phyloP scores from a whole-genome alignment of 2,888 invertebrate species.

The Imbricaverruca yamaguchii region DNA sequence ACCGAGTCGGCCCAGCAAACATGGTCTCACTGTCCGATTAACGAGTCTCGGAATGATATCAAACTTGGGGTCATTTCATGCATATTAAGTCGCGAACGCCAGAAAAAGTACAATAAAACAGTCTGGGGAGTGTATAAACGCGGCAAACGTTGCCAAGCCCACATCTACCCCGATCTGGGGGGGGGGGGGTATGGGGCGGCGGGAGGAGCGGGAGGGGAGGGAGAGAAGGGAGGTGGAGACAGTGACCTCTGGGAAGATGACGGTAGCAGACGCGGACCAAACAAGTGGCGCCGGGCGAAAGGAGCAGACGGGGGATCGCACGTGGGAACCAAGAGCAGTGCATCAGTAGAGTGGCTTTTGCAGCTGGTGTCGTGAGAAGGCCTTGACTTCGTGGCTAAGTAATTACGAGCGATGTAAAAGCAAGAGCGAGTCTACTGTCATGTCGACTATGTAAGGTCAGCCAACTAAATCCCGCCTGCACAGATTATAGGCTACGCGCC shows the following conservation, averaged over 20 bases:
- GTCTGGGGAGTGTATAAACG: constrained; percentile 15
- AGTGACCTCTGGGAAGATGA: not conserved
- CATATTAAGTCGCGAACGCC: constrained; percentile 16
- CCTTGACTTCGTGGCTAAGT: too few relatives aligned
- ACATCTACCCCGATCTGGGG: not conserved
- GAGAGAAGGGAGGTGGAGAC: constrained; percentile 15
- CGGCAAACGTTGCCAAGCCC: not conserved
- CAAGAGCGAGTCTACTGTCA: too few relatives aligned
- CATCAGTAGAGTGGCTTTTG: too few relatives aligned
- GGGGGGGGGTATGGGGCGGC: not conserved
- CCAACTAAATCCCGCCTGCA: too few relatives aligned
- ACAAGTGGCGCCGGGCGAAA: too few relatives aligned
- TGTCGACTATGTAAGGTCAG: too few relatives aligned
- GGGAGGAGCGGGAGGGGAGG: not conserved
- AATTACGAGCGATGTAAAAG: too few relatives aligned
- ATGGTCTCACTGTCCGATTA: not conserved
- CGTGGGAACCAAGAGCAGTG: too few relatives aligned
- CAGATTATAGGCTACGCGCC: too few relatives aligned
- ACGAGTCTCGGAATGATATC: constrained; percentile 10
- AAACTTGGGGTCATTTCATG: constrained; percentile 20
- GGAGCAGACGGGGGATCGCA: too few relatives aligned
- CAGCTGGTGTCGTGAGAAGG: too few relatives aligned
- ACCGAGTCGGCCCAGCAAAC: too few relatives aligned
- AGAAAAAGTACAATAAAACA: constrained; percentile 9
- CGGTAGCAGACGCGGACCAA: not conserved